A percentile compares a stretch with the other conserved stretches of the same genome.
These are phyloP conservation scores for Brachionus plicatilis DNA, from an alignment of 1,140 invertebrate species.

Conservation along the genomic window DNA sequence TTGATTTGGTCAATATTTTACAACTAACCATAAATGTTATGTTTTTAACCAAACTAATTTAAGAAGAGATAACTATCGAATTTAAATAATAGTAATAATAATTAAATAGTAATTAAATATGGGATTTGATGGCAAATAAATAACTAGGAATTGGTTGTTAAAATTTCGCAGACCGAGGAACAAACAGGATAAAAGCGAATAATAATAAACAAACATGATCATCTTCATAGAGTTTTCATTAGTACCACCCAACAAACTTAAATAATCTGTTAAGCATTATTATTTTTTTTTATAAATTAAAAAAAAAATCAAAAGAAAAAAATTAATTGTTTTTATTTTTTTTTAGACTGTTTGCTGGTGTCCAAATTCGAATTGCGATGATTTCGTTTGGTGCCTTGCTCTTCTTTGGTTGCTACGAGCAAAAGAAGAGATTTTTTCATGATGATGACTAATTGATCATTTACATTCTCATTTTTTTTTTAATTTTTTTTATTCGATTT, in stretches of 20 bases:
- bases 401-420: slow-evolving; percentile 27
- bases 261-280: slow-evolving; percentile 37
- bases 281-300: neutral
- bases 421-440: neutral
- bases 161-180: neutral
- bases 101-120: neutral
- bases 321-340: neutral
- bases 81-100: slow-evolving; percentile 3
- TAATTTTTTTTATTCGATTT: neutral
- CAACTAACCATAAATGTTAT: neutral
- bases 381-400: slow-evolving; percentile 14
- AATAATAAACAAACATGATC: neutral
- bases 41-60: slow-evolving; percentile 15
- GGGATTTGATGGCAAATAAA: neutral
- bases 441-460: neutral
- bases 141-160: neutral
- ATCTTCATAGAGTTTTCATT: neutral
- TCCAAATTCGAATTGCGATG: neutral
- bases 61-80: neutral
- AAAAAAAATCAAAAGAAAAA: neutral
- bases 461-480: neutral
- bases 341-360: neutral
- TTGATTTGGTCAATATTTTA: neutral
- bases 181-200: neutral
- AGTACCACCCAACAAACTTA: neutral